These are phyloP conservation scores for Maccullochella peelii DNA, from an alignment of 2,113 vertebrate genomes.

Conservation along the genomic window DNA sequence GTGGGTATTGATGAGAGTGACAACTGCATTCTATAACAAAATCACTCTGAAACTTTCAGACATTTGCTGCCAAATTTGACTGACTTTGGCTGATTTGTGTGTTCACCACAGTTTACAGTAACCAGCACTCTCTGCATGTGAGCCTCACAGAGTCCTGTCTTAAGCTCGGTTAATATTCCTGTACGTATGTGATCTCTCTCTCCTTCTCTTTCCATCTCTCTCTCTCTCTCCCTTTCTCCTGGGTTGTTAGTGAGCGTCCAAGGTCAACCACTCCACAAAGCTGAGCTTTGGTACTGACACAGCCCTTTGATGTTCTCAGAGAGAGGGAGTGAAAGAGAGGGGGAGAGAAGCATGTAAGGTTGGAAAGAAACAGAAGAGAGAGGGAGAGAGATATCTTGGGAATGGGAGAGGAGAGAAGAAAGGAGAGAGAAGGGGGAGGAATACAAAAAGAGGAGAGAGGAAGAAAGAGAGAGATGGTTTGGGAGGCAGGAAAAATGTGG, in stretches of 20 bases:
- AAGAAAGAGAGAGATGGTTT: too few relatives aligned
- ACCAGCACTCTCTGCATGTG: slow-evolving; percentile 7
- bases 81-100: neutral
- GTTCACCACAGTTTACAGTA: slow-evolving; percentile 3
- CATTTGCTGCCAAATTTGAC: neutral
- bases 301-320: slow-evolving; percentile 69
- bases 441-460: slow-evolving; percentile 4
- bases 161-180: slow-evolving; percentile 48
- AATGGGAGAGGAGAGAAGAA: slow-evolving; percentile 11
- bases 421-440: neutral
- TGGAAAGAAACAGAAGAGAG: slow-evolving; percentile 26
- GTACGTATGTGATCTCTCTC: neutral
- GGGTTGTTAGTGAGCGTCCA: slow-evolving; percentile 67
- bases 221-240: slow-evolving; percentile 39
- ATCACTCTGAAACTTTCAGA: neutral
- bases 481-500: neutral
- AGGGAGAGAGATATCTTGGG: slow-evolving; percentile 22
- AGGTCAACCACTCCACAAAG: slow-evolving; percentile 72
- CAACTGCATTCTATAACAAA: neutral
- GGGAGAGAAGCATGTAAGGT: slow-evolving; percentile 18
- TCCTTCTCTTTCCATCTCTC: slow-evolving; percentile 24
- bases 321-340: neutral
- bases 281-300: slow-evolving; percentile 59
- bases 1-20: neutral
- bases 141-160: slow-evolving; percentile 10